Evolutionary conservation across 2,113 vertebrate species (phyloP).

Genomic region (Larimichthys polyactis): DNA sequence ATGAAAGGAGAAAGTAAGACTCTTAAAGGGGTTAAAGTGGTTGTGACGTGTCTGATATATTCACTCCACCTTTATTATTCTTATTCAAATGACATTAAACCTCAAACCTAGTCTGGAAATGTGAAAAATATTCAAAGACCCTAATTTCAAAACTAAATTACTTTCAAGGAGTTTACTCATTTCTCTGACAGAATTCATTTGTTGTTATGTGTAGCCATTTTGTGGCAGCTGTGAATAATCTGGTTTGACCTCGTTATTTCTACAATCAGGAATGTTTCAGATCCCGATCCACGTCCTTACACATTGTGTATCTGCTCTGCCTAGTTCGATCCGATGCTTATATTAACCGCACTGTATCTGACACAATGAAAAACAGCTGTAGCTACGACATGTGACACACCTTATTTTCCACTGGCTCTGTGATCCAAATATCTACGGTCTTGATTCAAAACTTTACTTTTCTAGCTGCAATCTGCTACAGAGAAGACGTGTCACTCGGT

Average conservation of each 20-base stretch:
- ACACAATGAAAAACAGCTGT: background rate
- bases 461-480: background rate
- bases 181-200: background rate
- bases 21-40: background rate
- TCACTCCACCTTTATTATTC: background rate
- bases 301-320: background rate
- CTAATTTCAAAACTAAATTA: background rate
- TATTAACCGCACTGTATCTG: background rate
- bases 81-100: background rate
- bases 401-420: background rate
- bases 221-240: background rate
- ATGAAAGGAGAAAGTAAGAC: background rate
- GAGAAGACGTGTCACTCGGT: background rate
- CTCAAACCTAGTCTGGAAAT: background rate
- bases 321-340: background rate
- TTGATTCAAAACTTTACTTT: background rate
- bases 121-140: background rate
- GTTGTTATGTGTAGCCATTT: background rate
- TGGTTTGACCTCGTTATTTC: background rate
- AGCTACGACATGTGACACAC: background rate
- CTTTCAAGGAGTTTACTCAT: background rate
- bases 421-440: background rate
- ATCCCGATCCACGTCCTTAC: background rate
- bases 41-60: background rate
- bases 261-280: background rate